Evolutionary conservation across 2,888 invertebrate species (phyloP).

Genomic region (Antheraea yamamai): DNA sequence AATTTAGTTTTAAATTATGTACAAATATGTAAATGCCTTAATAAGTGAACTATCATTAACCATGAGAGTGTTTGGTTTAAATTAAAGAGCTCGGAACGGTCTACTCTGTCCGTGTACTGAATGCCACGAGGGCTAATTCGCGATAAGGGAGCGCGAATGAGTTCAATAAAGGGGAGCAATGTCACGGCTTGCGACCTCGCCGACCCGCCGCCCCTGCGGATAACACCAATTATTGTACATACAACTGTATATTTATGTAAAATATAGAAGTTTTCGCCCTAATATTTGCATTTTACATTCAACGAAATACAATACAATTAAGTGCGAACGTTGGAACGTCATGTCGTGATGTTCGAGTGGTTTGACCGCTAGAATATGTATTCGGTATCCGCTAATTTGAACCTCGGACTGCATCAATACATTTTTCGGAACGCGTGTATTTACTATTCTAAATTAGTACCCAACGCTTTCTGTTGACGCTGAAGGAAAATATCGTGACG

Average conservation of each 20-base stretch:
- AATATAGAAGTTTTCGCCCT: slow-evolving; percentile 13
- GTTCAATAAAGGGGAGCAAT: slow-evolving; percentile 69
- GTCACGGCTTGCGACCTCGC: slow-evolving; percentile 57
- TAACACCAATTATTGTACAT: slow-evolving; percentile 61
- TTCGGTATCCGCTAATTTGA: no score
- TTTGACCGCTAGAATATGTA: no score
- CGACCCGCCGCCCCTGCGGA: slow-evolving; percentile 50
- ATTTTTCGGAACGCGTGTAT: no score
- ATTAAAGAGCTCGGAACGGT: slow-evolving; percentile 69
- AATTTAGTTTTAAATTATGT: slow-evolving; percentile 41
- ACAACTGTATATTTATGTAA: slow-evolving; percentile 35
- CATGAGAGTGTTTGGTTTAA: slow-evolving; percentile 67
- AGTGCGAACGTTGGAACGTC: not conserved
- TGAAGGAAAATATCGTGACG: no score
- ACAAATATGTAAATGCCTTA: slow-evolving; percentile 71
- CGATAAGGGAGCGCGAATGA: slow-evolving; percentile 69
- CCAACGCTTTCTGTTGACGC: no score
- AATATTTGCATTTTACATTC: slow-evolving; percentile 24
- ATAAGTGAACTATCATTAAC: slow-evolving; percentile 71
- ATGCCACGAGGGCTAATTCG: slow-evolving; percentile 71
- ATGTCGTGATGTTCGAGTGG: no score
- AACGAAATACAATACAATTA: not conserved
- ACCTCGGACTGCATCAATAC: no score
- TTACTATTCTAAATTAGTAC: no score
- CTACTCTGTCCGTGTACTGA: slow-evolving; percentile 71